Evolutionary conservation across 2,113 vertebrate species (phyloP).

Genomic region (Leucopsar rothschildi): DNA sequence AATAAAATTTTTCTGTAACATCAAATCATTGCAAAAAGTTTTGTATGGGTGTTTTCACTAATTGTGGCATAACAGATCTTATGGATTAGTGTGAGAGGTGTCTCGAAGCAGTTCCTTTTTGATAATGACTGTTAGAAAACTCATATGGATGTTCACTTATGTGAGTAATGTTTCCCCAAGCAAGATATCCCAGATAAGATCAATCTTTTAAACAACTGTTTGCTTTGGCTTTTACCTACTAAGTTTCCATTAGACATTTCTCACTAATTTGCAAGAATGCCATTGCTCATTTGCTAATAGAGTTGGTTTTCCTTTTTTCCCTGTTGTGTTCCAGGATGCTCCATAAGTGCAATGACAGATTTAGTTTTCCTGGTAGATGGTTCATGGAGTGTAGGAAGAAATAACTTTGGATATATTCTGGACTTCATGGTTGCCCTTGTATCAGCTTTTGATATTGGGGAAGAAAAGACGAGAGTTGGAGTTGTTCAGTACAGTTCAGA

Average conservation of each 20-base stretch:
- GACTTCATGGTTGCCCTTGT: slow-evolving; percentile 83
- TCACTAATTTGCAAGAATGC: neutral
- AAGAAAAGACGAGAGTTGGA: slow-evolving; percentile 87
- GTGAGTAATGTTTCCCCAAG: neutral
- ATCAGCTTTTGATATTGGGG: slow-evolving; percentile 89
- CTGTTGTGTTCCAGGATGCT: slow-evolving; percentile 81
- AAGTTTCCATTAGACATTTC: neutral
- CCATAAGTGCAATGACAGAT: slow-evolving; percentile 81
- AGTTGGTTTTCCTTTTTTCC: neutral
- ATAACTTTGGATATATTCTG: slow-evolving; percentile 87
- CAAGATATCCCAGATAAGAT: neutral
- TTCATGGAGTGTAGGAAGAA: slow-evolving; percentile 87
- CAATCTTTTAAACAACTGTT: neutral
- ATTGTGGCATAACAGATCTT: neutral
- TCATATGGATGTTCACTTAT: neutral
- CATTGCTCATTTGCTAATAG: neutral
- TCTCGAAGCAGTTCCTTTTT: neutral
- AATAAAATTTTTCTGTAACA: neutral
- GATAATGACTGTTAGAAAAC: neutral
- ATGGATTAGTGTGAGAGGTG: neutral
- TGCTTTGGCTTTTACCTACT: neutral
- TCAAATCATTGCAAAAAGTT: neutral
- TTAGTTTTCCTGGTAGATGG: slow-evolving; percentile 91
- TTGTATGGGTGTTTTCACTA: neutral
- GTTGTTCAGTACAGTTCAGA: slow-evolving; percentile 90